phyloP scores from a whole-genome alignment of 2,888 invertebrate species.

The Ochropacha duplaris region DNA sequence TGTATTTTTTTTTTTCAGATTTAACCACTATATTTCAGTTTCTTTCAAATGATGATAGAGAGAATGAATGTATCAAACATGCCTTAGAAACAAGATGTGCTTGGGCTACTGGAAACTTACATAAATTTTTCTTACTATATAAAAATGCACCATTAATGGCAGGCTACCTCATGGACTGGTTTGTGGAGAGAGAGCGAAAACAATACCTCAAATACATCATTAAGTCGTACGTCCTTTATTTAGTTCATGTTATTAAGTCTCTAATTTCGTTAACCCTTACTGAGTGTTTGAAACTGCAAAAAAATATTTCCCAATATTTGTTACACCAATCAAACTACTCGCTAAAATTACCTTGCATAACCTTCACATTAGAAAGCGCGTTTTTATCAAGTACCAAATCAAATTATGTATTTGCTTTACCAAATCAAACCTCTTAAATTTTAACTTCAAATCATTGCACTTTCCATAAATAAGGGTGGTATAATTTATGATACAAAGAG shows the following conservation, averaged over 20 bases:
- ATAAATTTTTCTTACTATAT: constrained; percentile 96
- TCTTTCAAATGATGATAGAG: constrained; percentile 89
- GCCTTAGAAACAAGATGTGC: constrained; percentile 95
- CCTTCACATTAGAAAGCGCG: too few relatives aligned
- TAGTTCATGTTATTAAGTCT: constrained; percentile 15
- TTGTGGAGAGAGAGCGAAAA: constrained; percentile 97
- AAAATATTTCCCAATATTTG: background rate
- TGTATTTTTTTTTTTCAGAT: constrained; percentile 84
- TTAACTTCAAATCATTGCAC: too few relatives aligned
- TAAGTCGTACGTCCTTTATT: constrained; percentile 94
- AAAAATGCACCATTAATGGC: constrained; percentile 96
- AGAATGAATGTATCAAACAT: constrained; percentile 91
- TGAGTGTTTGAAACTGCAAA: background rate
- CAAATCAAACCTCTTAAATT: too few relatives aligned
- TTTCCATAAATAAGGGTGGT: too few relatives aligned
- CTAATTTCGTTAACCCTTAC: constrained; percentile 5
- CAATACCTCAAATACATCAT: constrained; percentile 95
- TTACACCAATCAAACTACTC: too few relatives aligned
- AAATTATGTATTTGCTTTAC: too few relatives aligned
- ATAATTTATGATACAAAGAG: too few relatives aligned
- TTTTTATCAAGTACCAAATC: too few relatives aligned
- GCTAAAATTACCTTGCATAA: too few relatives aligned
- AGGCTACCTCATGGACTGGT: constrained; percentile 98
- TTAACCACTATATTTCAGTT: constrained; percentile 94
- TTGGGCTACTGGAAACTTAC: constrained; percentile 96